Percentiles rank a stretch among this genome's conserved stretches.
phyloP scores from a whole-genome alignment of 2,888 invertebrate species.

The Heliconius aoede region DNA sequence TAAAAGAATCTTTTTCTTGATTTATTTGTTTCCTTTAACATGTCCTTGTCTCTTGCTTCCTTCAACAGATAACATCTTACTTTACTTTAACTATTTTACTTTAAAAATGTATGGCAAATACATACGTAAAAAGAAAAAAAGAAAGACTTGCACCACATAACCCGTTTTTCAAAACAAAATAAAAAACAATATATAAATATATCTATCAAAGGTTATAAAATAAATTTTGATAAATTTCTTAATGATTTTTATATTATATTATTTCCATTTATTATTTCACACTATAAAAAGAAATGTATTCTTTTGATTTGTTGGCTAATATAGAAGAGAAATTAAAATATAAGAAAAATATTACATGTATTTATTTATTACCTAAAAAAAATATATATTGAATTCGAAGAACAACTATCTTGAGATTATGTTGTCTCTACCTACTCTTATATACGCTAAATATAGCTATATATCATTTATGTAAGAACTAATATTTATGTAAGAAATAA shows the following conservation, averaged over 20 bases:
- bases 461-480: no score
- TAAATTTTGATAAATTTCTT: neutral
- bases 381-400: neutral
- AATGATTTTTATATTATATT: neutral
- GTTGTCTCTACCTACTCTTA: neutral
- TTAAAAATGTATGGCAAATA: neutral
- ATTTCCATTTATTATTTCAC: neutral
- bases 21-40: slow-evolving; percentile 38
- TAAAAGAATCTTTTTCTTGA: slow-evolving; percentile 60
- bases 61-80: neutral
- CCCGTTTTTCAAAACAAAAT: neutral
- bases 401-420: neutral
- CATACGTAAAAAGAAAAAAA: no score
- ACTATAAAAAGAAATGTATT: neutral
- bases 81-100: neutral
- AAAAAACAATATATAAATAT: no score
- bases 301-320: neutral
- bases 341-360: neutral
- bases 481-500: no score
- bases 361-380: neutral
- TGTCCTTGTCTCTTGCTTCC: neutral
- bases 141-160: no score
- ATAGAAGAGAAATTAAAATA: neutral
- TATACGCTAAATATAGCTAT: no score
- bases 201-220: neutral